Conservation (phyloP, 2,113 vertebrate genomes). For the Chaetops frenatus region DNA sequence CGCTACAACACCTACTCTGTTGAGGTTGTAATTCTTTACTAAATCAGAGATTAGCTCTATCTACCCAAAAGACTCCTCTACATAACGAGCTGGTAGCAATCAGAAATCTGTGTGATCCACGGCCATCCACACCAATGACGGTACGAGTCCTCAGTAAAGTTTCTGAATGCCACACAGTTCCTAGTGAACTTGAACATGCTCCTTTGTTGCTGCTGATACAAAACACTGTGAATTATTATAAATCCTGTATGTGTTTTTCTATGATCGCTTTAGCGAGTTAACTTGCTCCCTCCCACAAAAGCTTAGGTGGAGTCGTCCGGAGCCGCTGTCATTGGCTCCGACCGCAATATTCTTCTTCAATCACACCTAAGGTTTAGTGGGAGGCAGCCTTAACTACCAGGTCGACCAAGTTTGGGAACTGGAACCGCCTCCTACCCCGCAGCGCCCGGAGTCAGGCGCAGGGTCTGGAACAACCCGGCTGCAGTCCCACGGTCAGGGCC, state of each 20-base stretch:
- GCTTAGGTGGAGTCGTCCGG: background rate
- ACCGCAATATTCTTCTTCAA: background rate
- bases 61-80: background rate
- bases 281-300: background rate
- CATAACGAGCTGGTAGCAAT: background rate
- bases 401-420: background rate
- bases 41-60: background rate
- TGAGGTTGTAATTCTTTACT: background rate
- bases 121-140: background rate
- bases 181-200: background rate
- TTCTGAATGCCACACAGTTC: background rate
- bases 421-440: background rate
- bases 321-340: background rate
- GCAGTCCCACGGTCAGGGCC: fast-evolving
- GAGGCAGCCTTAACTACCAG: background rate
- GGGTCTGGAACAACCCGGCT: background rate
- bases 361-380: background rate
- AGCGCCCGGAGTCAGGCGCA: background rate
- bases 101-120: background rate
- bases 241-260: fast-evolving
- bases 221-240: background rate
- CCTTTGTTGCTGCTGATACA: background rate
- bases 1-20: fast-evolving
- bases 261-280: background rate
- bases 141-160: fast-evolving